A percentile compares a stretch with the other conserved stretches of the same genome.
Evolutionary conservation across 1,140 invertebrate species (phyloP).

Genomic region (Leptoteleia sp.): DNA sequence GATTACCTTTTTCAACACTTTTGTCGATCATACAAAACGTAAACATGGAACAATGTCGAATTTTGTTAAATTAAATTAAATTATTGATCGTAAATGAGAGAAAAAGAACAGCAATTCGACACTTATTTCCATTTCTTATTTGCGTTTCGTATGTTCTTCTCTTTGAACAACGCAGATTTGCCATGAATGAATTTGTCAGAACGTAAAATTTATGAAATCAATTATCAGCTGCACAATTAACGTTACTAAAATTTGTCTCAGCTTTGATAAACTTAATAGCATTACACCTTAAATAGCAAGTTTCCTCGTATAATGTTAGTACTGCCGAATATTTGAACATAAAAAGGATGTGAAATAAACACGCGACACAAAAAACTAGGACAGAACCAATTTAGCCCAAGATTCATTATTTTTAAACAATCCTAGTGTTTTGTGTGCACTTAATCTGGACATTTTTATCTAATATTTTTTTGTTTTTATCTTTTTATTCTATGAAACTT

Average conservation of each 20-base stretch:
- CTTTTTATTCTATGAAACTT: conserved; percentile 12
- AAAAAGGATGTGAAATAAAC: conserved; percentile 19
- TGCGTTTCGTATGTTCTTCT: conserved; percentile 10
- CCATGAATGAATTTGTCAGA: conserved; percentile 63
- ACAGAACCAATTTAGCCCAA: background rate
- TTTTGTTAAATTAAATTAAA: too few species aligned
- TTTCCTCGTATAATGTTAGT: conserved; percentile 24
- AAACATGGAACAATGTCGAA: conserved; percentile 14
- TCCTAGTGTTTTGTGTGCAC: conserved; percentile 34
- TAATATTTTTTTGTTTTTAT: conserved; percentile 2
- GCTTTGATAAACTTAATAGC: conserved; percentile 50
- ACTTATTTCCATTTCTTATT: background rate
- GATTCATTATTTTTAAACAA: background rate
- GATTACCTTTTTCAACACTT: conserved; percentile 14
- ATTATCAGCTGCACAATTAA: conserved; percentile 58
- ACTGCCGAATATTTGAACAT: conserved; percentile 27
- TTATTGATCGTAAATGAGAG: conserved; percentile 1
- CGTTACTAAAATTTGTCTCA: conserved; percentile 41
- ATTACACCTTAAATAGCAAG: conserved; percentile 21
- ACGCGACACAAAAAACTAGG: conserved; percentile 19
- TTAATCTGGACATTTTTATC: conserved; percentile 7
- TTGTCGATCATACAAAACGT: conserved; percentile 31
- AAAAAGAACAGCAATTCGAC: background rate
- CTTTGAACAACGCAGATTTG: conserved; percentile 46
- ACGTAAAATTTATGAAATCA: conserved; percentile 31